Conservation (phyloP, 2,113 vertebrate genomes). For the Forbesichthys papilliferus region DNA sequence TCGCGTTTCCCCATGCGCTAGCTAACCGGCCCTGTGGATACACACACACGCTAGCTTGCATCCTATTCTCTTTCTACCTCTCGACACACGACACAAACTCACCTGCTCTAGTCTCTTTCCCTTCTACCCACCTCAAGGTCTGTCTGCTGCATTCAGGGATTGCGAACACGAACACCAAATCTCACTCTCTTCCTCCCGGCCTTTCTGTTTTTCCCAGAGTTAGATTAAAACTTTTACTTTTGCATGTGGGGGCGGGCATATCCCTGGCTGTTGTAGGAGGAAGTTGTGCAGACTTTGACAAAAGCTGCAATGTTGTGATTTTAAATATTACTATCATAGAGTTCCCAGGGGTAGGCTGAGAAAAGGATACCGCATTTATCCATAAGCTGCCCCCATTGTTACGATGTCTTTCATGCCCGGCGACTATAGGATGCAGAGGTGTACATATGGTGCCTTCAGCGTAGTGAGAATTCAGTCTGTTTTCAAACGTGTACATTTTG, state of each 20-base stretch:
- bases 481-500: slow-evolving; percentile 52
- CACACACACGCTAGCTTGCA: slow-evolving; percentile 5
- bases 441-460: slow-evolving; percentile 72
- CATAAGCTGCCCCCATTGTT: slow-evolving; percentile 50
- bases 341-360: slow-evolving; percentile 34
- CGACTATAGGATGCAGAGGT: slow-evolving; percentile 35
- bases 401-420: slow-evolving; percentile 51
- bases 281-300: slow-evolving; percentile 43
- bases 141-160: slow-evolving; percentile 24
- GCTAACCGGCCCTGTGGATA: slow-evolving; percentile 55
- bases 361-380: slow-evolving; percentile 43
- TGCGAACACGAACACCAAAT: slow-evolving; percentile 16
- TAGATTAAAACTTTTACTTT: slow-evolving; percentile 56
- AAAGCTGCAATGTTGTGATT: slow-evolving; percentile 42
- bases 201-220: slow-evolving; percentile 11
- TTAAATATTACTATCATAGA: slow-evolving; percentile 42
- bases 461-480: slow-evolving; percentile 63
- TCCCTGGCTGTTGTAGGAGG: slow-evolving; percentile 56
- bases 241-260: slow-evolving; percentile 44
- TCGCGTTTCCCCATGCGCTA: slow-evolving; percentile 42
- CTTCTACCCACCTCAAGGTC: slow-evolving; percentile 17
- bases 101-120: slow-evolving; percentile 46
- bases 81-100: slow-evolving; percentile 31
- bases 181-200: slow-evolving; percentile 24
- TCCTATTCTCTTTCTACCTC: slow-evolving; percentile 3